phyloP scores from a whole-genome alignment of 1,140 invertebrate species.

The Chionoecetes opilio region DNA sequence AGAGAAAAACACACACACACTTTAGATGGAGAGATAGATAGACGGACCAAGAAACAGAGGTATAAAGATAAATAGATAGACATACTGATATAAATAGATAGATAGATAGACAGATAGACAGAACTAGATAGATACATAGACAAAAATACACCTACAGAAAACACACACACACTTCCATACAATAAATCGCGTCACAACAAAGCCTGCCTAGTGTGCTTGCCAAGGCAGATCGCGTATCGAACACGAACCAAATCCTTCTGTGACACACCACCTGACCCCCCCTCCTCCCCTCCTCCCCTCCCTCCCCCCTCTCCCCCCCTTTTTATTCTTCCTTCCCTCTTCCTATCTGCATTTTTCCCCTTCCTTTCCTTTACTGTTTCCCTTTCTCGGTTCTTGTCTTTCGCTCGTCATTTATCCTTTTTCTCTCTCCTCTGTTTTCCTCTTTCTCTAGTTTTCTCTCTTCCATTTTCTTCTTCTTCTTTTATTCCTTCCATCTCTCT shows the following conservation, averaged over 20 bases:
- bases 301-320: background rate
- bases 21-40: too few relatives aligned
- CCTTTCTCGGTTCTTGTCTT: background rate
- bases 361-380: too few relatives aligned
- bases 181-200: background rate
- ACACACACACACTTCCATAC: background rate
- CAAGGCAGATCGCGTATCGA: constrained; percentile 3
- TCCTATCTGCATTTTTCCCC: background rate
- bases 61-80: too few relatives aligned
- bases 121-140: too few relatives aligned
- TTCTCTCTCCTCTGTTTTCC: background rate
- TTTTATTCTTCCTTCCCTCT: background rate
- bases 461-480: background rate
- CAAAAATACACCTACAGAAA: too few relatives aligned
- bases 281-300: background rate
- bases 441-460: background rate
- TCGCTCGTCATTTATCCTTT: too few relatives aligned
- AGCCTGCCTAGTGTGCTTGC: background rate
- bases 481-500: background rate
- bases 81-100: too few relatives aligned
- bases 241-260: background rate
- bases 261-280: background rate
- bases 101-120: too few relatives aligned
- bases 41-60: background rate
- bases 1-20: background rate